These are phyloP conservation scores for Agrilus cyanescens DNA, from an alignment of 2,888 invertebrate genomes.

Conservation along the genomic window DNA sequence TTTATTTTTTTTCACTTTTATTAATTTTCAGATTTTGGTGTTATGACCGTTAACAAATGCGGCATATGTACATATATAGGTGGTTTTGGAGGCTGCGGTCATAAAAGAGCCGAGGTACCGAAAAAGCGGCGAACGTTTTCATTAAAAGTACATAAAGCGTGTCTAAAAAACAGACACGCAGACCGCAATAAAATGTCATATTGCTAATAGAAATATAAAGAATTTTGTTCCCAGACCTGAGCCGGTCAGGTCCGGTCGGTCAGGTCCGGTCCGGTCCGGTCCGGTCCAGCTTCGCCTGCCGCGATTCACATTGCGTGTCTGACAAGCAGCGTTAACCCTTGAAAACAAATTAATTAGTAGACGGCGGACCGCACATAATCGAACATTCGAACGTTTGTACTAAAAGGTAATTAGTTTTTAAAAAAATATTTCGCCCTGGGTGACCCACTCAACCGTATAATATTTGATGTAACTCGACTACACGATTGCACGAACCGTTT, in stretches of 20 bases:
- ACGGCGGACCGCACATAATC: slow-evolving; percentile 10
- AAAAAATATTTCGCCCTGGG: slow-evolving; percentile 11
- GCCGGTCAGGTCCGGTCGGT: neutral
- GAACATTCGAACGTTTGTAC: slow-evolving; percentile 11
- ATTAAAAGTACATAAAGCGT: too few species aligned
- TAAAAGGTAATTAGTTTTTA: slow-evolving; percentile 12
- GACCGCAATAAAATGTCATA: slow-evolving; percentile 2
- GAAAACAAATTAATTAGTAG: slow-evolving; percentile 10
- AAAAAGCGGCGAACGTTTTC: too few species aligned
- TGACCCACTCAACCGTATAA: slow-evolving; percentile 4
- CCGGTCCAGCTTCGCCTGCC: neutral
- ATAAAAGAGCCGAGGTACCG: too few species aligned
- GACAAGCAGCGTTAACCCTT: slow-evolving; percentile 7
- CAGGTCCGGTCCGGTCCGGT: neutral
- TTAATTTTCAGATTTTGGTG: too few species aligned
- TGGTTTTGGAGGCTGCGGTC: too few species aligned
- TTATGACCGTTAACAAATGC: too few species aligned
- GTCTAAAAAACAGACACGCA: too few species aligned
- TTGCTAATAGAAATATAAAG: slow-evolving; percentile 9
- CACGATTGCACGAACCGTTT: too few species aligned
- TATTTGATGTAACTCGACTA: too few species aligned
- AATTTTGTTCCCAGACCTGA: slow-evolving; percentile 2
- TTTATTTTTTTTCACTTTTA: too few species aligned
- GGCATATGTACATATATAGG: too few species aligned
- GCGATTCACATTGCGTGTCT: slow-evolving; percentile 4